Conservation (phyloP, 2,113 vertebrate species). For the Chloebia gouldiae region DNA sequence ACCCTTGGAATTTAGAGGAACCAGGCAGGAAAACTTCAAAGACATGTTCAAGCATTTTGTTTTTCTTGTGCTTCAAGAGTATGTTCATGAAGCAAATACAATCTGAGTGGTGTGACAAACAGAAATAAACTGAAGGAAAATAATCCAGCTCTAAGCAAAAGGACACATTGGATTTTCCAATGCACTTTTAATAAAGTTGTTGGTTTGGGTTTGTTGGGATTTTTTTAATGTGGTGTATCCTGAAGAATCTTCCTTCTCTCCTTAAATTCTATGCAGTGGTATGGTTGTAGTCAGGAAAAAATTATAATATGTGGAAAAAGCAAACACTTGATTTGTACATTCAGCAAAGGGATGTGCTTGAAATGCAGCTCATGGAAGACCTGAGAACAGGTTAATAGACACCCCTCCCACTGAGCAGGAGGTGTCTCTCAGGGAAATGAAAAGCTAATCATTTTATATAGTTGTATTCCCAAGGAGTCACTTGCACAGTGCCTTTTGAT, state of each 20-base stretch:
- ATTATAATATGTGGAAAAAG: not conserved
- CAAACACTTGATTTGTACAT: not conserved
- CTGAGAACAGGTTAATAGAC: not conserved
- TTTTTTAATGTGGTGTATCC: not conserved
- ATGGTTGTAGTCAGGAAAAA: not conserved
- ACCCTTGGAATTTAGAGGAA: slow-evolving; percentile 60
- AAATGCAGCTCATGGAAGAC: not conserved
- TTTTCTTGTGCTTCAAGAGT: not conserved
- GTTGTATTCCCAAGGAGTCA: not conserved
- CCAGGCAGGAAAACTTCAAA: slow-evolving; percentile 50
- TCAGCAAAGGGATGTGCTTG: not conserved
- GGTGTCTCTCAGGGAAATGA: not conserved
- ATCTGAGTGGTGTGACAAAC: not conserved
- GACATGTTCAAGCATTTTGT: slow-evolving; percentile 22
- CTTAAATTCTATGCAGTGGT: not conserved
- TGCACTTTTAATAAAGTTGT: not conserved
- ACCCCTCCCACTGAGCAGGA: not conserved
- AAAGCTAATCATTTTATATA: not conserved
- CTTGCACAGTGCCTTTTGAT: not conserved
- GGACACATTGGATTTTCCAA: not conserved
- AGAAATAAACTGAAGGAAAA: not conserved
- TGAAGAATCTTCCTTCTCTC: not conserved
- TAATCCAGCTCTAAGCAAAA: not conserved
- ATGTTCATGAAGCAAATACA: not conserved
- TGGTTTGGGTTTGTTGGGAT: not conserved